phyloP scores from a whole-genome alignment of 2,113 vertebrate species.

The Zingel zingel region DNA sequence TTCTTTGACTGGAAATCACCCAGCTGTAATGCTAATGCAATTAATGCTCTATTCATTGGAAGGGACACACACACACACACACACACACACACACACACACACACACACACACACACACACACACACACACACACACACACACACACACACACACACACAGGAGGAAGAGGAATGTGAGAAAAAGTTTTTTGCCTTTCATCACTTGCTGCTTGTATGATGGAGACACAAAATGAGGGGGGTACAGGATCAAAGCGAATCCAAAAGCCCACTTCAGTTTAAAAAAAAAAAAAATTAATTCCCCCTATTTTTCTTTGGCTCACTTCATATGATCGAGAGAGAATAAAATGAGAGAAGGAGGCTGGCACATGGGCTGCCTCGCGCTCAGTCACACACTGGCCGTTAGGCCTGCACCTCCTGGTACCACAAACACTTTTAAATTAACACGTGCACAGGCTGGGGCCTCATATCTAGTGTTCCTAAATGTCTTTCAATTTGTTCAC shows the following conservation, averaged over 20 bases:
- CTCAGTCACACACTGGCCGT: slow-evolving; percentile 67
- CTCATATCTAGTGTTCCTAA: neutral
- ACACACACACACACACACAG: slow-evolving; percentile 11
- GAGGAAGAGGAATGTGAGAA: slow-evolving; percentile 14
- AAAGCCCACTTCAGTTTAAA: slow-evolving; percentile 58
- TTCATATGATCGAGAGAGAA: slow-evolving; percentile 28
- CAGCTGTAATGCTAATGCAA: slow-evolving; percentile 81
- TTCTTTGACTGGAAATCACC: slow-evolving; percentile 67
- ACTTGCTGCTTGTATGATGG: slow-evolving; percentile 40
- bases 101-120: neutral
- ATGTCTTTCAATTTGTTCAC: neutral
- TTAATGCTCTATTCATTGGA: slow-evolving; percentile 77
- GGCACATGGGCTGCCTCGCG: slow-evolving; percentile 58
- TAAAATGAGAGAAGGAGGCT: slow-evolving; percentile 25
- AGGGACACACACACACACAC: slow-evolving; percentile 3
- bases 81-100: slow-evolving; percentile 5
- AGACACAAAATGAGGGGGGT: slow-evolving; percentile 45
- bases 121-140: slow-evolving; percentile 6
- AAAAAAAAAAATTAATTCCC: too few species aligned
- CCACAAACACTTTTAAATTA: neutral
- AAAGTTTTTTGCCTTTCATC: slow-evolving; percentile 32
- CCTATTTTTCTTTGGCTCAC: slow-evolving; percentile 22
- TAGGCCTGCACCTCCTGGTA: slow-evolving; percentile 70
- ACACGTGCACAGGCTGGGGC: slow-evolving; percentile 5
- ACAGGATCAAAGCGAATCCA: slow-evolving; percentile 48